Percentiles rank a stretch among this genome's conserved stretches.
phyloP scores from a whole-genome alignment of 2,113 vertebrate genomes.

The Benitochromis conjunctus region DNA sequence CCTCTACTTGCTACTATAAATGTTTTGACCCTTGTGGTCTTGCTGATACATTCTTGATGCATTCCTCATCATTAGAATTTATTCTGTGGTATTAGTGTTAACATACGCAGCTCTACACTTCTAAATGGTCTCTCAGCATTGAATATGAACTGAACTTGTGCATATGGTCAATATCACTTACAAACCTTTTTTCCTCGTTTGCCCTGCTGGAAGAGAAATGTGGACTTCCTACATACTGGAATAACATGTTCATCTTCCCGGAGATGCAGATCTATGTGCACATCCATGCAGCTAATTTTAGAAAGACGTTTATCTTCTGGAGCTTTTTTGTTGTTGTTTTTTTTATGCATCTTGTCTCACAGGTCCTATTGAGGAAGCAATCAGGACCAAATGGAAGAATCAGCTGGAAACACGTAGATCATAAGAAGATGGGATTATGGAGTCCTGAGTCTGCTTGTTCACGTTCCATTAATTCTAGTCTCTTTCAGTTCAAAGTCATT shows the following conservation, averaged over 20 bases:
- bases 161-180: neutral
- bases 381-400: neutral
- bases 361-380: neutral
- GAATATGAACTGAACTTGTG: neutral
- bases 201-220: neutral
- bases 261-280: neutral
- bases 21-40: neutral
- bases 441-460: conserved; percentile 8
- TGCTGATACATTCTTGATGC: neutral
- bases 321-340: accelerated
- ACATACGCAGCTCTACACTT: neutral
- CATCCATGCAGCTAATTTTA: neutral
- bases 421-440: neutral
- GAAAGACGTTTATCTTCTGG: neutral
- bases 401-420: neutral
- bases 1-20: neutral
- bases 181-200: neutral
- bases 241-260: neutral
- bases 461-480: conserved; percentile 46
- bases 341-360: neutral
- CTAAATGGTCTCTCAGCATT: neutral
- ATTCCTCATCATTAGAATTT: neutral
- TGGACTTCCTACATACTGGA: neutral
- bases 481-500: conserved; percentile 54
- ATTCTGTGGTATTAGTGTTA: neutral